Evolutionary conservation across 2,113 vertebrate species (phyloP), one percentile per base, ranked within the genome.

Genomic region (Oreamnos americanus): DNA sequence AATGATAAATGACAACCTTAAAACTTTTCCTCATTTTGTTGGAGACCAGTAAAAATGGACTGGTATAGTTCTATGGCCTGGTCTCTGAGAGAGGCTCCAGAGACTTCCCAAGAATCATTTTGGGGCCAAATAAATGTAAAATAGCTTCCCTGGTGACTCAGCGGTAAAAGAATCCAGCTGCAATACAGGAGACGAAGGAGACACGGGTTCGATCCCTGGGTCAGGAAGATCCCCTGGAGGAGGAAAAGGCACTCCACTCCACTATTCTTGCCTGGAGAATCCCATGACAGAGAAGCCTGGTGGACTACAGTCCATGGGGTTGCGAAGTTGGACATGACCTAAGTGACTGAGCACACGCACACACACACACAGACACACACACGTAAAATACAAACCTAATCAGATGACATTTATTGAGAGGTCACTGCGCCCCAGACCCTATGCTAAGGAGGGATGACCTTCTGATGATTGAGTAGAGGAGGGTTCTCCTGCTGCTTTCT

Each of bases 301-400:
- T 25, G 67, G 67, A 36, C 67, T 74, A 36, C 21, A 74, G 36
- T 74, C 36, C 67, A 39, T 6, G 36, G n/a, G 36, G 36, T 25
- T 0, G 4, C 2, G 0, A 71, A 71, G 19, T 39, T 12, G 67
- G 10, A 39, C n/a, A 71, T 4, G 1, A 39, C 36, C 21, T 0
- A 74, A 74, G 36, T 6, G 36, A 74, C 67, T 74, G n/a, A 74
- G 19, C n/a, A n/a, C 28, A 3, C 28, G 6, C 28, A 7, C 14
- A 62, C 62, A 8, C 30, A 1, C 30, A 17, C 60, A 33, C 28
- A 62, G 13, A 62, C 30, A 64, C 62, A 60, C 12, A 60, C 28
- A 60, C 26, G 26, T 12, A 89, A 88, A 90, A 67, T n/a, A 64
- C 28, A 88, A 12, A 91, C 47, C 58, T 67, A 55, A 39, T 47